Conservation (phyloP, 2,888 invertebrate genomes). For the Torymus aiolomorphi region DNA sequence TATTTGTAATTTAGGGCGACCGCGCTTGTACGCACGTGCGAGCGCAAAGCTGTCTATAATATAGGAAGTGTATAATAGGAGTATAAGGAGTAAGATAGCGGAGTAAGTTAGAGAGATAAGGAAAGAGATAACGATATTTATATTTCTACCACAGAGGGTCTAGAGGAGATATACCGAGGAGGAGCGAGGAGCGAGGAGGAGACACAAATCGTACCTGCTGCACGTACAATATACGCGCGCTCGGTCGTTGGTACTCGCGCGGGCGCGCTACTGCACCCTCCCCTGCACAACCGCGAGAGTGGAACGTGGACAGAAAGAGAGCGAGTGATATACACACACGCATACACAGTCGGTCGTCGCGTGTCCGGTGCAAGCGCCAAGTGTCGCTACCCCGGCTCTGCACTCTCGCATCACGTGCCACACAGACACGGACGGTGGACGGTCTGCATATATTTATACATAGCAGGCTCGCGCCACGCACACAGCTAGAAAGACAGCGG, state of each 20-base stretch:
- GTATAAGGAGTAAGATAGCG: background rate
- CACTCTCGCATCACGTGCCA: no score
- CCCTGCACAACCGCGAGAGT: background rate
- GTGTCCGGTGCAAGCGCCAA: no score
- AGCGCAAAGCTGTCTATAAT: no score
- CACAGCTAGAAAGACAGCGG: no score
- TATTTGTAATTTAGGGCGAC: no score
- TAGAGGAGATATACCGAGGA: background rate
- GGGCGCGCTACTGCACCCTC: no score
- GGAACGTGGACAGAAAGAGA: background rate
- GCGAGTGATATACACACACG: constrained; percentile 4
- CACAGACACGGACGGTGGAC: no score
- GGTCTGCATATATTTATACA: no score
- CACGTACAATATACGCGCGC: background rate
- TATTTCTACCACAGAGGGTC: constrained; percentile 26
- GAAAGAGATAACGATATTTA: constrained; percentile 12
- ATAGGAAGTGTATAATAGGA: background rate
- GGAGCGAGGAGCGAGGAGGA: background rate
- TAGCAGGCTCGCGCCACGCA: no score
- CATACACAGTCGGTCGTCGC: background rate
- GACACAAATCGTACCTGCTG: constrained; percentile 15
- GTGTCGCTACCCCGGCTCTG: no score
- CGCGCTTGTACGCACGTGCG: no score
- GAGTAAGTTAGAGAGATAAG: no score
- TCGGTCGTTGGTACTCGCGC: background rate